phyloP scores from a whole-genome alignment of 2,113 vertebrate species.

The Tenebrosternarchus preto region DNA sequence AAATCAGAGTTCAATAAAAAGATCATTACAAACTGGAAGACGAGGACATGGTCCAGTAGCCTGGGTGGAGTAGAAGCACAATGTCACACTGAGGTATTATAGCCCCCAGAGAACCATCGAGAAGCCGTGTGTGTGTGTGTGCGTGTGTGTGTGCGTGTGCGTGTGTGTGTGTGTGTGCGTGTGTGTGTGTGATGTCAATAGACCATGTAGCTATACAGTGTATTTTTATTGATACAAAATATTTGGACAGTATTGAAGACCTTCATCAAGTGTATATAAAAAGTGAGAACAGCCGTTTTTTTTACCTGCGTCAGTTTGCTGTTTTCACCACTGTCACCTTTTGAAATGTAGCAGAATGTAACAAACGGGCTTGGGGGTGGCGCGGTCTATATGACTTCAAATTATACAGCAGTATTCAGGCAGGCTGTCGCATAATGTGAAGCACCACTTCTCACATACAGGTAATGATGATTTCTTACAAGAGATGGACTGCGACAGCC shows the following conservation, averaged over 20 bases:
- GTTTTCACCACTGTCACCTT: too few species aligned
- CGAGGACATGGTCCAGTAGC: constrained; percentile 10
- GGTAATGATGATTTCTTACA: too few species aligned
- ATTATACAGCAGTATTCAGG: too few species aligned
- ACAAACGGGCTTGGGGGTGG: too few species aligned
- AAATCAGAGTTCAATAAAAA: constrained; percentile 13
- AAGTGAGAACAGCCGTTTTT: not conserved
- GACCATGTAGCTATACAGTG: too few species aligned
- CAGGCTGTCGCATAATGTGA: too few species aligned
- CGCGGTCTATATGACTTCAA: too few species aligned
- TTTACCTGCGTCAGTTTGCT: too few species aligned
- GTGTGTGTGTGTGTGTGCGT: not conserved
- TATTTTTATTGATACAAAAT: not conserved
- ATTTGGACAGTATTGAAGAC: constrained; percentile 25
- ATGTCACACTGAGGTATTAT: not conserved
- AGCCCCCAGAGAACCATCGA: not conserved
- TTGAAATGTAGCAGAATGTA: too few species aligned
- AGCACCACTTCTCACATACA: too few species aligned
- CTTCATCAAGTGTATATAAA: constrained; percentile 6
- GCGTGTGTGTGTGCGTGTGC: too few species aligned
- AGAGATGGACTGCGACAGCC: too few species aligned
- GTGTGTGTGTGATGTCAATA: not conserved
- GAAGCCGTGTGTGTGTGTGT: not conserved
- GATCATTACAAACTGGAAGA: not conserved
- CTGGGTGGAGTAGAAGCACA: constrained; percentile 1